Conservation (phyloP, 92 coral and sea anemone genomes). For the Zoanthus sociatus region DNA sequence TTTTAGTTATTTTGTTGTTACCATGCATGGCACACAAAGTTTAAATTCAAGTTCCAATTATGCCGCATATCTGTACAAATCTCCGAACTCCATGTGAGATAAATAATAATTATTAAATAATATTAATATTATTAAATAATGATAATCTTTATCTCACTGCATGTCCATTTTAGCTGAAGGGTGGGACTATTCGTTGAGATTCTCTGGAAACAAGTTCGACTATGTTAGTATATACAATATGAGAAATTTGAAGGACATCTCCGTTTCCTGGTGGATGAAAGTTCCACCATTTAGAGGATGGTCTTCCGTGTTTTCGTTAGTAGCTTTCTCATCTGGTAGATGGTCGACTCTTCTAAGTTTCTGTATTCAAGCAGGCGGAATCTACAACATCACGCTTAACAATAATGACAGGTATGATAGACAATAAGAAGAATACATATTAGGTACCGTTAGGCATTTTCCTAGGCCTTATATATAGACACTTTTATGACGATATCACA, state of each 20-base stretch:
- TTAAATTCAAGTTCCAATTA: no score
- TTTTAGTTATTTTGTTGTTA: no score
- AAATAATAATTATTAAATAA: no score
- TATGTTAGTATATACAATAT: constrained; percentile 18
- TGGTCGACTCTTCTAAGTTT: constrained; percentile 2
- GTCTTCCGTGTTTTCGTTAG: constrained; percentile 33
- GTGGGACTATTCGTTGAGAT: constrained; percentile 44
- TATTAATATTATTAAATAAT: no score
- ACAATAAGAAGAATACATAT: no score
- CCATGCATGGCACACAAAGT: no score
- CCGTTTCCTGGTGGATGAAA: constrained; percentile 31
- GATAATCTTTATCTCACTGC: background rate
- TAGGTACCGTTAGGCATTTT: no score
- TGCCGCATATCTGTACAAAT: no score
- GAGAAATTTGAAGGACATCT: background rate
- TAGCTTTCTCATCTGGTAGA: background rate
- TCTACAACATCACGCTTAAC: constrained; percentile 14
- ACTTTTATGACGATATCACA: no score
- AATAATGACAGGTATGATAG: constrained; percentile 5
- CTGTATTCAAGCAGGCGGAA: constrained; percentile 2
- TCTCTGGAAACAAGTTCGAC: constrained; percentile 21
- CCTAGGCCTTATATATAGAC: no score
- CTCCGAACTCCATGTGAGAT: no score
- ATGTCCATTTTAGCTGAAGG: constrained; percentile 4
- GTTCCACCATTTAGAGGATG: constrained; percentile 12